These are phyloP conservation scores for Mormyrus iriodes DNA, from an alignment of 2,113 vertebrate genomes.

Conservation along the genomic window DNA sequence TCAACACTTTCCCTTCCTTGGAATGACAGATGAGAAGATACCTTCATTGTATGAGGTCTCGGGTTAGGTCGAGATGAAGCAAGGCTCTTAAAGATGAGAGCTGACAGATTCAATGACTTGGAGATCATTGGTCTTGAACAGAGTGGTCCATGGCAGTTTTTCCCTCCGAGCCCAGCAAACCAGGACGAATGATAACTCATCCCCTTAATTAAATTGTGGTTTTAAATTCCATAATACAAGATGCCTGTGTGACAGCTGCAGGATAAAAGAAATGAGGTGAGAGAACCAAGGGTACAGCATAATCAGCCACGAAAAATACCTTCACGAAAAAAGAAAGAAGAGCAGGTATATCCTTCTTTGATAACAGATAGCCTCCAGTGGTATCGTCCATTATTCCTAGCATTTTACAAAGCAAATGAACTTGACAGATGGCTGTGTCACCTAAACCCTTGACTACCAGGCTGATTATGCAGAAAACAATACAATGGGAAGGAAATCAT, in stretches of 20 bases:
- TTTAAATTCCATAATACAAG: constrained; percentile 69
- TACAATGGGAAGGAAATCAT: constrained; percentile 99
- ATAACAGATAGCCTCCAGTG: constrained; percentile 88
- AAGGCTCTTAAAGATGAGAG: constrained; percentile 38
- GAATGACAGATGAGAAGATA: constrained; percentile 33
- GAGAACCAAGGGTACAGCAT: constrained; percentile 53
- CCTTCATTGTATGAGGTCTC: constrained; percentile 31
- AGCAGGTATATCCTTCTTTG: constrained; percentile 67
- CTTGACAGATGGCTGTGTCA: constrained; percentile 99
- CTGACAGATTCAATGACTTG: constrained; percentile 41
- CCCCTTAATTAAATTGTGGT: constrained; percentile 75
- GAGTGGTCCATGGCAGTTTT: constrained; percentile 19
- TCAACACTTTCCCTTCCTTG: constrained; percentile 16
- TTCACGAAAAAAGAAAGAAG: constrained; percentile 49
- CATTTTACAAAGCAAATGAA: constrained; percentile 98
- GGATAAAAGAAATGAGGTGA: constrained; percentile 43
- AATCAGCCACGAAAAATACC: constrained; percentile 59
- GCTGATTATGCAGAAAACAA: constrained; percentile 99
- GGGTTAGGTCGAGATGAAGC: constrained; percentile 34
- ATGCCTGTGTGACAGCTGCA: constrained; percentile 57
- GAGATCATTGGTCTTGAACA: constrained; percentile 35
- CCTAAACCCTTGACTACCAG: constrained; percentile 97
- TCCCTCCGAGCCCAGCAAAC: constrained; percentile 29
- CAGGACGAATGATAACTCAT: constrained; percentile 58
- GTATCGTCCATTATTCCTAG: constrained; percentile 90